Evolutionary conservation across 92 coral and sea anemone genomes (phyloP).

Genomic region (Phenganax marumi): DNA sequence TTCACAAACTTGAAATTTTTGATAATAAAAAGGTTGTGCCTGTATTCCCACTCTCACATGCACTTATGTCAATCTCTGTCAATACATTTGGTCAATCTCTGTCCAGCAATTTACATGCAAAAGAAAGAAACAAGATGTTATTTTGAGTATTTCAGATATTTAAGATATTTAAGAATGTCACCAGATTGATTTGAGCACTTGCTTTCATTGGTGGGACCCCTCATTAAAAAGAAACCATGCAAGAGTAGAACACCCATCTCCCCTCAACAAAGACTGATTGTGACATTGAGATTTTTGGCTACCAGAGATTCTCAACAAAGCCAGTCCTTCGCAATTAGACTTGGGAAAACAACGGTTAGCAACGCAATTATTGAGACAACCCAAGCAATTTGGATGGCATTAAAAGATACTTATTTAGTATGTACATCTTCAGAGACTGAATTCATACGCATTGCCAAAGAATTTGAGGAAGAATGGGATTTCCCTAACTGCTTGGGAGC

Average conservation of each 20-base stretch:
- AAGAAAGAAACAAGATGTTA: not conserved
- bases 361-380: conserved; percentile 53
- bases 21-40: no score
- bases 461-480: conserved; percentile 38
- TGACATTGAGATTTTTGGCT: conserved; percentile 44
- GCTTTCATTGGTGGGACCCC: conserved; percentile 50
- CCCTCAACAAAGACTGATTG: conserved; percentile 47
- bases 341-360: conserved; percentile 53
- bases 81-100: no score
- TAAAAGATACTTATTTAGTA: conserved; percentile 15
- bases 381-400: conserved; percentile 39
- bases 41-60: no score
- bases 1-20: no score
- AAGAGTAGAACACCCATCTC: conserved; percentile 49
- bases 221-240: conserved; percentile 40
- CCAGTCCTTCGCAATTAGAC: conserved; percentile 40
- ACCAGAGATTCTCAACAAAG: conserved; percentile 40
- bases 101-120: not conserved
- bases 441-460: conserved; percentile 15
- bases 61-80: no score
- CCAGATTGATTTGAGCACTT: conserved; percentile 42
- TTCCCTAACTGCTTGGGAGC: conserved; percentile 47
- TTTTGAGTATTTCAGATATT: conserved; percentile 14
- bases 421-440: conserved; percentile 20
- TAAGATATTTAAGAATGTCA: conserved; percentile 44